Conservation (phyloP, 2,888 invertebrate genomes). For the Aproaerema taeniolella region DNA sequence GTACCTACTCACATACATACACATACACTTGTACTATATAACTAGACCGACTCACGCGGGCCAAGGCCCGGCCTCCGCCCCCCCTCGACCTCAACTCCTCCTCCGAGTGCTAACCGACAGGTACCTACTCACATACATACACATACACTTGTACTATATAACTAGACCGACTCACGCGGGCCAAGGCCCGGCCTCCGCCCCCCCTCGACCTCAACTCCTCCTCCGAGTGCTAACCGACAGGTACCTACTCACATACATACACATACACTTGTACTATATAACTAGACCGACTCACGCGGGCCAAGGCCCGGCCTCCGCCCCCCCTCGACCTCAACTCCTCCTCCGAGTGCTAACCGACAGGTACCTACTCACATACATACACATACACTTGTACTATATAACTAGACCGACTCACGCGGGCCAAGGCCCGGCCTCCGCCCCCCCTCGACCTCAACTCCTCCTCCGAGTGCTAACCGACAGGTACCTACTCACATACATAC, state of each 20-base stretch:
- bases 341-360: constrained; percentile 51
- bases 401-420: constrained; percentile 90
- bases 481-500: too few species aligned
- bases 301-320: constrained; percentile 83
- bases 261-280: background rate
- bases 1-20: background rate
- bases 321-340: constrained; percentile 79
- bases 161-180: constrained; percentile 90
- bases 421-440: constrained; percentile 83
- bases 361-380: too few species aligned
- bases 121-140: background rate
- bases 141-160: background rate
- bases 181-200: constrained; percentile 83
- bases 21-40: background rate
- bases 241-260: background rate
- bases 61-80: constrained; percentile 83
- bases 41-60: constrained; percentile 90
- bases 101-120: constrained; percentile 51
- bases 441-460: constrained; percentile 79
- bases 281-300: constrained; percentile 90
- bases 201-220: constrained; percentile 79
- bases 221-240: constrained; percentile 51
- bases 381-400: background rate
- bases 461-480: constrained; percentile 51
- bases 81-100: constrained; percentile 79